Conservation (phyloP, 2,113 vertebrate species). For the Erythrocercus mccallii region DNA sequence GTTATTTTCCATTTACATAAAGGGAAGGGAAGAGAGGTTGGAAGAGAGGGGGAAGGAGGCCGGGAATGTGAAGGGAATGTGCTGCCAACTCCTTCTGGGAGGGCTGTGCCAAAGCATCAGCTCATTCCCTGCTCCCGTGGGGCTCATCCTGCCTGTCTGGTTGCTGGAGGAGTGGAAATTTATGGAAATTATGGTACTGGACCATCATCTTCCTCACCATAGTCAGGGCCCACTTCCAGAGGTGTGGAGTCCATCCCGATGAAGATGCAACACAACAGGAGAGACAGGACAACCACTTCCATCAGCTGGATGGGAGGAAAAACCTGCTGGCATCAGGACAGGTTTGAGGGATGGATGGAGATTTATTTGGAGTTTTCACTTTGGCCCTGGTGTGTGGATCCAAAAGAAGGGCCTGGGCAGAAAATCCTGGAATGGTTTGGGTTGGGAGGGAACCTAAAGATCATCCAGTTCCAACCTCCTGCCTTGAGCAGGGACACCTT, state of each 20-base stretch:
- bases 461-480: neutral
- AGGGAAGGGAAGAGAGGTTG: neutral
- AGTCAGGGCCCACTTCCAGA: neutral
- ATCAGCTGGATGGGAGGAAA: neutral
- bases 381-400: accelerated
- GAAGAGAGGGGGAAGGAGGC: neutral
- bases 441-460: neutral
- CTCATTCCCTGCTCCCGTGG: neutral
- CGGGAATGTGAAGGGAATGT: neutral
- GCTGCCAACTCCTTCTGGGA: neutral
- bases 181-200: neutral
- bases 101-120: accelerated
- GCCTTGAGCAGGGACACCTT: neutral
- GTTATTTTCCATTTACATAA: conserved; percentile 45
- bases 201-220: neutral
- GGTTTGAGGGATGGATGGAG: neutral
- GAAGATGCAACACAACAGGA: neutral
- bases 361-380: neutral
- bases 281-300: neutral
- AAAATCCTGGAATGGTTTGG: neutral
- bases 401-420: neutral
- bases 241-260: accelerated
- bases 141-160: neutral
- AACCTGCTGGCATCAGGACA: accelerated
- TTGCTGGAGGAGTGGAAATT: neutral